Evolutionary conservation across 35 echinoderm and acorn worm species (phyloP), one percentile per base, ranked within the genome.

Genomic region (Lytechinus variegatus): DNA sequence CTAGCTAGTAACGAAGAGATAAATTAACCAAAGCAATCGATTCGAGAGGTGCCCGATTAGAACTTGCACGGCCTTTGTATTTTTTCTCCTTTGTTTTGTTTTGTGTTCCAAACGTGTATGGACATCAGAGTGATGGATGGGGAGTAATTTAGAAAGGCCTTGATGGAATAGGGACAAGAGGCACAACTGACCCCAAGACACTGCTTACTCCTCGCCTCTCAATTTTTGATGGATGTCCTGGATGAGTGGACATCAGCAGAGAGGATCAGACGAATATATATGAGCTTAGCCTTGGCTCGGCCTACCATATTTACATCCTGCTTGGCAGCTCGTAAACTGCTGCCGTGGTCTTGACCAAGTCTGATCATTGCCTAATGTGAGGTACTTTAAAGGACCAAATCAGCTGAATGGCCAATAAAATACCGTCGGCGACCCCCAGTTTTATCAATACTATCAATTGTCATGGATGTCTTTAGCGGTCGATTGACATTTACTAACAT

Each of bases 241-340:
- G n/a, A 54, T 54, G 54, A 27, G 54, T 27, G 92, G 52, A 44
- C 88, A 54, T 90, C 88, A 54, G 28, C 52, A 54, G 88, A 27
- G 87, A 90, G 88, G 52, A 14, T 90, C 19, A 24, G n/a, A 12
- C 27, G 52, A 54, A 90, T 90, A 21, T 90, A 90, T 89, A 89
- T 90, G 88, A 90, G 29, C n/a, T 90, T 29, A 90, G 28, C 88
- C 88, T 90, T 90, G 88, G 88, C 29, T 90, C 88, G 88, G 88
- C 88, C 88, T 90, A 21, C 88, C 28, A 44, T 90, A 90, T 90
- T 90, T 90, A 90, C 88, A 54, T 90, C 88, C 29, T 90, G 88
- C 88, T 90, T 90, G 28, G 52, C 88, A 54, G 88, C 29, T 90
- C 88, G 88, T 90, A 90, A 90, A 90, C 29, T 88, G 87, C 44